phyloP scores from a whole-genome alignment of 2,113 vertebrate genomes.

The Forbesichthys papilliferus region DNA sequence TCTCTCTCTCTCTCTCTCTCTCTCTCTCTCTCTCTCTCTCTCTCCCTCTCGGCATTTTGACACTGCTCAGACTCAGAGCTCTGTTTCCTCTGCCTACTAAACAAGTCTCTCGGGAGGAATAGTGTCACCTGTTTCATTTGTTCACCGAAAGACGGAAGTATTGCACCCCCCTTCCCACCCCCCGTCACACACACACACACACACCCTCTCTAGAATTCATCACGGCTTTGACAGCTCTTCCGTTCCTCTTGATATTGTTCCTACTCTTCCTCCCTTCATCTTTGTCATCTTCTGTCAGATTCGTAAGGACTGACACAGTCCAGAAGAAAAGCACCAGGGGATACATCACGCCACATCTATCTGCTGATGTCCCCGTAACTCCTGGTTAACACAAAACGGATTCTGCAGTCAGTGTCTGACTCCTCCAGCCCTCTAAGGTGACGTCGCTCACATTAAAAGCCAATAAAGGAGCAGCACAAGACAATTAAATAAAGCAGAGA shows the following conservation, averaged over 20 bases:
- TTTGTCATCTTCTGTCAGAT: background rate
- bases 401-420: conserved; percentile 10
- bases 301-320: conserved; percentile 50
- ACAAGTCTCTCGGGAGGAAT: conserved; percentile 9
- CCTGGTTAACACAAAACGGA: conserved; percentile 47
- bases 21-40: conserved; percentile 48
- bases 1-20: conserved; percentile 53
- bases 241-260: conserved; percentile 51
- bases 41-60: conserved; percentile 27
- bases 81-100: conserved; percentile 22
- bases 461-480: conserved; percentile 26
- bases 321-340: conserved; percentile 65
- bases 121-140: conserved; percentile 11
- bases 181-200: background rate
- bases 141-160: conserved; percentile 12
- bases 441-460: conserved; percentile 30
- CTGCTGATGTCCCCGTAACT: conserved; percentile 23
- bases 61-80: conserved; percentile 49
- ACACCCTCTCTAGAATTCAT: conserved; percentile 23
- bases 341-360: conserved; percentile 45
- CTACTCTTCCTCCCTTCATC: background rate
- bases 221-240: conserved; percentile 59
- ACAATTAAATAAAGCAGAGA: conserved; percentile 32
- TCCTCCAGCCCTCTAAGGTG: conserved; percentile 16
- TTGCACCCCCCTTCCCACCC: background rate